Evolutionary conservation across 2,888 invertebrate genomes (phyloP).

Genomic region (Bimastos eiseni): DNA sequence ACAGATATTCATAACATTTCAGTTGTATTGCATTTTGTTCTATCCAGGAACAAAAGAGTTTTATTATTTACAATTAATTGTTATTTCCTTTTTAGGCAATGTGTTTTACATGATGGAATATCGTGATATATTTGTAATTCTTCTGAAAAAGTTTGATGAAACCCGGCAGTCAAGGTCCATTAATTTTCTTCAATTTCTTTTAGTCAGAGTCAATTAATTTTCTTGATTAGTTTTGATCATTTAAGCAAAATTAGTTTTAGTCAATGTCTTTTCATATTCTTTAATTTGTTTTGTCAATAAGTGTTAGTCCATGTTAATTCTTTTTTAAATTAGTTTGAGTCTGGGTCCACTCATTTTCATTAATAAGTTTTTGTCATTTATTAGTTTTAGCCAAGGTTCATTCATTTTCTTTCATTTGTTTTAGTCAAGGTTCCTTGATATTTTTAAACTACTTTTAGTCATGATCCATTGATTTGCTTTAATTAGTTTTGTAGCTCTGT

Average conservation of each 20-base stretch:
- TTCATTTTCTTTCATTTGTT: too few relatives aligned
- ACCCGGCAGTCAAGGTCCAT: constrained; percentile 79
- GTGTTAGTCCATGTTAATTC: too few relatives aligned
- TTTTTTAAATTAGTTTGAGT: constrained; percentile 83
- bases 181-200: background rate
- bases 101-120: constrained; percentile 87
- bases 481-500: background rate
- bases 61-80: background rate
- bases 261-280: too few relatives aligned
- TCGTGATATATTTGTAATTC: constrained; percentile 81
- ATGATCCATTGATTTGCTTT: constrained; percentile 65
- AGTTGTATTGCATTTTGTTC: background rate
- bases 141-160: constrained; percentile 81
- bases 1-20: background rate
- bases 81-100: constrained; percentile 51
- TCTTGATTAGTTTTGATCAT: too few relatives aligned
- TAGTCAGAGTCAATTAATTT: too few relatives aligned
- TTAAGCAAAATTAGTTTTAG: too few relatives aligned
- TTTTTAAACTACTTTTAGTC: too few relatives aligned
- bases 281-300: too few relatives aligned
- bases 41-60: background rate
- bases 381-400: constrained; percentile 81
- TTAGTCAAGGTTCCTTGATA: constrained; percentile 74
- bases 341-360: constrained; percentile 68
- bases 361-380: too few relatives aligned